Evolutionary conservation across 2,113 vertebrate genomes (phyloP), one percentile per base, ranked within the genome.

Genomic region (Hydrolagus affinis): DNA sequence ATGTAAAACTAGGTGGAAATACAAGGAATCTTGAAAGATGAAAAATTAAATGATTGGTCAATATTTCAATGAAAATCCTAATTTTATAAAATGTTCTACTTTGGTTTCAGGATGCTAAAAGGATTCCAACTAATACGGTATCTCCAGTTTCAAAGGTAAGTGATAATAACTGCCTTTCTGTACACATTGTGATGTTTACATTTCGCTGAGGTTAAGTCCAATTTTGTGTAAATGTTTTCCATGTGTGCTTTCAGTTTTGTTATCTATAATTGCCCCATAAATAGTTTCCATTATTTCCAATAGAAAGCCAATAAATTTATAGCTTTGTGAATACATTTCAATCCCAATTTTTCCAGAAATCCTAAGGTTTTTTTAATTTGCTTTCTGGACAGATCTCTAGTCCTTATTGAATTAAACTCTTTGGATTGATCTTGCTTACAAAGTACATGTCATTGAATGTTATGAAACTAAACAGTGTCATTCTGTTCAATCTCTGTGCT

Each of bases 81-180:
- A 44, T 21, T 9, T 59, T 64, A 11, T 77, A 77, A 66, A 2
- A 32, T 83, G 10, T 78, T 59, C 6, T 62, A 28, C 57, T 70
- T 17, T 85, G 44, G 4, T 85, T 70, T 73, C 88, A 99, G 98
- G 98, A 99, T 93, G 98, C 96, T 72, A 97, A 95, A 91, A 95
- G 95, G 92, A 99, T 99, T 88, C 96, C 97, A 0, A 95, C 96
- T 89, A 77, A 92, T 86, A 87, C 89, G 87, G 93, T 94, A 86
- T 95, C 93, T 87, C 92, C 93, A 0, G 73, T 94, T 57, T 94
- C 95, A 90, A 89, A 92, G 90, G 96, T 99, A 94, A 96, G 96
- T 93, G 85, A 86, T 87, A 74, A 30, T 8, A 30, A 0, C 62
- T 83, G 44, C 44, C 15, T 32, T 11, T 8, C 11, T 30, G 56